These are phyloP conservation scores for Nothoprocta perdicaria DNA, from an alignment of 2,113 vertebrate genomes.

Conservation along the genomic window DNA sequence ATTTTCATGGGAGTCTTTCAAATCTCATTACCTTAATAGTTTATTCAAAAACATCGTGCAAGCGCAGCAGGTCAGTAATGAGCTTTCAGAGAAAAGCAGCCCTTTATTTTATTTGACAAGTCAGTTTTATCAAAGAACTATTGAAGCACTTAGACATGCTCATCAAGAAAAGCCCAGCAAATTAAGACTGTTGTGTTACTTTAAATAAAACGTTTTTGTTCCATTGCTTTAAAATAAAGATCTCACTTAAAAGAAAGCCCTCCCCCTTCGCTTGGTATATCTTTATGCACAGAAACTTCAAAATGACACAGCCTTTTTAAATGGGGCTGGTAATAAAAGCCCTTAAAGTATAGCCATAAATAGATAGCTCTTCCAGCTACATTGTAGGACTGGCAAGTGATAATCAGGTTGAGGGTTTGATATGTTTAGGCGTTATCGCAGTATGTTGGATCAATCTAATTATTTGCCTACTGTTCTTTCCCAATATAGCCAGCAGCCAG, in stretches of 20 bases:
- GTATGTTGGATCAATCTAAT: background rate
- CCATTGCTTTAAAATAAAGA: background rate
- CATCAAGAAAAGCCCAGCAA: background rate
- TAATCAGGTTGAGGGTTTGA: background rate
- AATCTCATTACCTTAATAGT: background rate
- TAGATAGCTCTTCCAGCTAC: background rate
- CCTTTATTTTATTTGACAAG: background rate
- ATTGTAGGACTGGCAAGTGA: background rate
- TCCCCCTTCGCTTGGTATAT: rapidly evolving
- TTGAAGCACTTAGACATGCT: background rate
- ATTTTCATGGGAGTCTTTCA: background rate
- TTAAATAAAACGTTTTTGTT: background rate
- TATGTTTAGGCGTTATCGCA: background rate
- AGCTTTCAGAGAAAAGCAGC: background rate
- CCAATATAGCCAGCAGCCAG: slow-evolving; percentile 89
- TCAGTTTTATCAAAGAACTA: background rate
- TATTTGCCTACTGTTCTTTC: slow-evolving; percentile 27
- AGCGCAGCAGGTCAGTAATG: background rate
- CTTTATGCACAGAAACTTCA: background rate
- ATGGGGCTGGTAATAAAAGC: background rate
- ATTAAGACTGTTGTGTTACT: background rate
- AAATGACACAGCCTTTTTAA: background rate
- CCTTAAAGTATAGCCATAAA: background rate
- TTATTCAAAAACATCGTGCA: background rate
- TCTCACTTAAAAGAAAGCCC: background rate